Conservation (phyloP, 2,797 vertebrate species). For the Emys orbicularis region DNA sequence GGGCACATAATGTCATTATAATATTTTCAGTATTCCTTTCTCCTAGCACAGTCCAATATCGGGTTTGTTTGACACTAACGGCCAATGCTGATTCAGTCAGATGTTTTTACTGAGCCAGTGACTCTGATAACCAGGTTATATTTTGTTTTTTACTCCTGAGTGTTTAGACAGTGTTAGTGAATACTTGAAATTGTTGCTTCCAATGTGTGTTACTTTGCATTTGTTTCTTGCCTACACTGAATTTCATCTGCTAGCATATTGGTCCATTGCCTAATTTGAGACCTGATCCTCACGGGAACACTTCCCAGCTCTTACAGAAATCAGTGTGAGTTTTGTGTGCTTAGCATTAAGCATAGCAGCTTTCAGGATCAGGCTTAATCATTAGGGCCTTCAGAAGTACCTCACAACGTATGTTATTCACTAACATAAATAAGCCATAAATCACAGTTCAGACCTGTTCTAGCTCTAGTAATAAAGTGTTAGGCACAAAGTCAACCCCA, state of each 20-base stretch:
- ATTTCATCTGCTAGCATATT: slow-evolving; percentile 33
- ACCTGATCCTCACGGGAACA: neutral
- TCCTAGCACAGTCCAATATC: neutral
- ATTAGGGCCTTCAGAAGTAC: slow-evolving; percentile 14
- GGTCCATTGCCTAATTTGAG: neutral
- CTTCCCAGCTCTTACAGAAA: neutral
- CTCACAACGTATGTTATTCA: neutral
- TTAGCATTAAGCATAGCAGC: neutral
- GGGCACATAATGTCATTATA: neutral
- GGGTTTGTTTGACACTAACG: neutral
- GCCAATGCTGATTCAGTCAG: neutral
- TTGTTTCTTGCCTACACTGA: neutral
- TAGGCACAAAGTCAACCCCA: neutral
- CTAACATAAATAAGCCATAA: neutral
- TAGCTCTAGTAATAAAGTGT: neutral
- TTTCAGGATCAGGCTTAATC: slow-evolving; percentile 29
- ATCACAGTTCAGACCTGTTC: neutral
- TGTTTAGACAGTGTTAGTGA: neutral
- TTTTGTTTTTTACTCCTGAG: slow-evolving; percentile 21
- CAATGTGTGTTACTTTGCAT: neutral
- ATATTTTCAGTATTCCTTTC: neutral
- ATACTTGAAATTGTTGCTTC: neutral
- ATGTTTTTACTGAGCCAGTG: neutral
- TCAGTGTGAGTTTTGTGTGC: neutral
- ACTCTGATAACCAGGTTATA: slow-evolving; percentile 8